These are phyloP conservation scores for Oreochromis mossambicus DNA, from an alignment of 2,797 vertebrate species.

Conservation along the genomic window DNA sequence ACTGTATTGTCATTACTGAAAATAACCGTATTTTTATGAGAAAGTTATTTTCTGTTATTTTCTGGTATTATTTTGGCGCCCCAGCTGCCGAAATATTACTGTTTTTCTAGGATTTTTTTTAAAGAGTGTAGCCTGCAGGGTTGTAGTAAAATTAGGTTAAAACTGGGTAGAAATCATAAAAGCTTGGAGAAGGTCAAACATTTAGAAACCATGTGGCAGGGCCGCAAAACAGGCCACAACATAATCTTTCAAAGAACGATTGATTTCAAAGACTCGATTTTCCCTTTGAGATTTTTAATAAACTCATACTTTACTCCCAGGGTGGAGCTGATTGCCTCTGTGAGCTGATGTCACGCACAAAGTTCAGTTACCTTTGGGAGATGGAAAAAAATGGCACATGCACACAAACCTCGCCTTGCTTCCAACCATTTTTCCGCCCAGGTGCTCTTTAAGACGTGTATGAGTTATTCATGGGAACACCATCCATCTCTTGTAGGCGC, in stretches of 20 bases:
- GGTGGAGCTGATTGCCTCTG: constrained; percentile 24
- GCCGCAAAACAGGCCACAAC: background rate
- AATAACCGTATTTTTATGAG: no score
- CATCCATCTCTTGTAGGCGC: constrained; percentile 54
- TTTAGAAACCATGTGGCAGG: background rate
- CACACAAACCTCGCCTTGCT: background rate
- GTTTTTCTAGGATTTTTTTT: no score
- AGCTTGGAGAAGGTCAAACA: background rate
- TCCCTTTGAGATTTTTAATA: constrained; percentile 28
- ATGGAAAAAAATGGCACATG: constrained; percentile 4
- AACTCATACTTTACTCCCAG: constrained; percentile 15
- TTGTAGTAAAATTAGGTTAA: background rate
- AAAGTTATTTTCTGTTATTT: no score
- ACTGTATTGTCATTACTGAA: no score
- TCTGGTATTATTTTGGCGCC: no score
- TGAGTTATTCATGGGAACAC: constrained; percentile 55
- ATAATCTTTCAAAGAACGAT: background rate
- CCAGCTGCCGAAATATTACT: no score
- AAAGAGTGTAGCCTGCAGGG: no score
- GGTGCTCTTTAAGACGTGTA: constrained; percentile 31
- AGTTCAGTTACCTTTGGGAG: background rate
- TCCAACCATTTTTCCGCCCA: constrained; percentile 33
- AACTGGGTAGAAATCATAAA: background rate
- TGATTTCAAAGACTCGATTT: constrained; percentile 4
- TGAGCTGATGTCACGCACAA: constrained; percentile 10